These are phyloP conservation scores for Dendroctonus valens DNA, from an alignment of 1,140 invertebrate genomes.

Conservation along the genomic window DNA sequence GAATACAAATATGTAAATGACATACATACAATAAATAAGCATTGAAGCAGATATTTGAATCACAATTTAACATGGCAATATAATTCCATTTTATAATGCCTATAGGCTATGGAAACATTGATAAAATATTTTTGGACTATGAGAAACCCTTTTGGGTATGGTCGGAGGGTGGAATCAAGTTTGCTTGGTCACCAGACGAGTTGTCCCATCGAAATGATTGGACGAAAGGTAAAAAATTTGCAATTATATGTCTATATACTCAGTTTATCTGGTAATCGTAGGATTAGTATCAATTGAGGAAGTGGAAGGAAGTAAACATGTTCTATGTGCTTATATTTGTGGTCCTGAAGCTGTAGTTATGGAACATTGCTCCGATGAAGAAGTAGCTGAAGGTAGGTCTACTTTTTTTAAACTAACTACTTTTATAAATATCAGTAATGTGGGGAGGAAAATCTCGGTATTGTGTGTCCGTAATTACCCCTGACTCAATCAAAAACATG, in stretches of 20 bases:
- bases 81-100: neutral
- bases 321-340: conserved; percentile 64
- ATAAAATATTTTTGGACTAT: conserved; percentile 84
- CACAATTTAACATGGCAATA: no score
- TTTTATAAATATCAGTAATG: no score
- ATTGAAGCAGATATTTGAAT: no score
- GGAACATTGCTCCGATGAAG: conserved; percentile 71
- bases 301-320: conserved; percentile 65
- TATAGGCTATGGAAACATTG: conserved; percentile 72
- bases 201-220: conserved; percentile 61
- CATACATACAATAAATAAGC: no score
- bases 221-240: conserved; percentile 62
- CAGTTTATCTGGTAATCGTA: conserved; percentile 1
- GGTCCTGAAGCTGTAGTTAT: conserved; percentile 74
- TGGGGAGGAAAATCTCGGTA: no score
- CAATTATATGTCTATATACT: neutral
- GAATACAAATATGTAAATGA: no score
- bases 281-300: conserved; percentile 56
- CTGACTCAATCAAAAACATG: no score
- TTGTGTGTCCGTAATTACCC: no score
- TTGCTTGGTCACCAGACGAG: conserved; percentile 64
- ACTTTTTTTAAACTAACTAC: no score
- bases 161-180: conserved; percentile 58
- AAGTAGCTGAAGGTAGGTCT: conserved; percentile 60
- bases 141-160: conserved; percentile 72